phyloP scores from a whole-genome alignment of 2,888 invertebrate genomes.

The Aphodius granarius region DNA sequence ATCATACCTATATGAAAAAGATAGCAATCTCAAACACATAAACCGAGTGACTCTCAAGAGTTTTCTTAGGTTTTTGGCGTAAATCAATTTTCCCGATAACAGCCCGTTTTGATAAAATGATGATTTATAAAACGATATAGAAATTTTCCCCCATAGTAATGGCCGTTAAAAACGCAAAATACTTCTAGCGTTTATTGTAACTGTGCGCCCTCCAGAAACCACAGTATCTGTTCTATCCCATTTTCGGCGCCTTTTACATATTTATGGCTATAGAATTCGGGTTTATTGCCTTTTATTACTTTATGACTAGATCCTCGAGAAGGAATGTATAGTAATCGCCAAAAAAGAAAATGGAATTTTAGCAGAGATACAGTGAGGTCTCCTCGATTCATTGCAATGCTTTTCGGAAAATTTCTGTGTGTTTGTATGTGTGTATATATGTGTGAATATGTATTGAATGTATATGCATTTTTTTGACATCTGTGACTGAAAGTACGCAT shows the following conservation, averaged over 20 bases:
- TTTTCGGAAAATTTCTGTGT: too few species aligned
- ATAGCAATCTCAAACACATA: background rate
- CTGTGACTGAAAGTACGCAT: too few species aligned
- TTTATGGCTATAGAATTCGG: too few species aligned
- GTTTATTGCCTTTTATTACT: too few species aligned
- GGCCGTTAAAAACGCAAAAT: background rate
- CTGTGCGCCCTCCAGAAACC: background rate
- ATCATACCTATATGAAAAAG: background rate
- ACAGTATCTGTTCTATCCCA: background rate
- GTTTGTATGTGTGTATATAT: too few species aligned
- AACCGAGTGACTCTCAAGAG: background rate
- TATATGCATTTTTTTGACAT: too few species aligned
- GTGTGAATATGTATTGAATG: too few species aligned
- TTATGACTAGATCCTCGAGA: too few species aligned
- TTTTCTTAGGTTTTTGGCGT: background rate
- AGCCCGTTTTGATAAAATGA: background rate
- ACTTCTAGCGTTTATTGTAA: background rate
- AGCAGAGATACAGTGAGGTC: too few species aligned
- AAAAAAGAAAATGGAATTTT: too few species aligned
- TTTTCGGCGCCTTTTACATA: background rate
- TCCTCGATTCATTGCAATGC: too few species aligned
- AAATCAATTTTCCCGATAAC: background rate
- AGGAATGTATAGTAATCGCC: too few species aligned
- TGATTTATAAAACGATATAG: background rate
- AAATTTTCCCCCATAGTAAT: background rate